phyloP scores from a whole-genome alignment of 2,888 invertebrate species.

The Heliconius ismenius region DNA sequence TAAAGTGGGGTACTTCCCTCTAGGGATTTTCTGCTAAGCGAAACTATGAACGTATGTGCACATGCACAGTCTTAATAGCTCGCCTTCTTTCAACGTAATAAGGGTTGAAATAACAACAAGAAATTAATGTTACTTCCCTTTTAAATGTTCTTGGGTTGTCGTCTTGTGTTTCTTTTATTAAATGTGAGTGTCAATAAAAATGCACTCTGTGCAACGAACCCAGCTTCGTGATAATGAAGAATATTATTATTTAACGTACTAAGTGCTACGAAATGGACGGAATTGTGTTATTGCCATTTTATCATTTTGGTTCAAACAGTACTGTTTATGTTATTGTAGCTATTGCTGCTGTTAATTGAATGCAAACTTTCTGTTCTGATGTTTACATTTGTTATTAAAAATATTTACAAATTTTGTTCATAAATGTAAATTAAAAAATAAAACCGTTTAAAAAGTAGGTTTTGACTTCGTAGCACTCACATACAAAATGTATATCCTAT shows the following conservation, averaged over 20 bases:
- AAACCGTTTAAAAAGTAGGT: too few relatives aligned
- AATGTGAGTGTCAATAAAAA: slow-evolving; percentile 20
- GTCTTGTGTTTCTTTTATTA: slow-evolving; percentile 21
- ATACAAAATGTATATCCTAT: too few relatives aligned
- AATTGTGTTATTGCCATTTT: not conserved
- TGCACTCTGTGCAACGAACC: slow-evolving; percentile 18
- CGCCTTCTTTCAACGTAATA: slow-evolving; percentile 32
- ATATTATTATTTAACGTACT: slow-evolving; percentile 14
- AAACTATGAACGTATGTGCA: slow-evolving; percentile 35
- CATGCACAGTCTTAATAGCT: slow-evolving; percentile 41
- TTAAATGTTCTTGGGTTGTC: slow-evolving; percentile 23
- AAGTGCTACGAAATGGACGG: not conserved
- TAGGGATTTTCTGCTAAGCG: slow-evolving; percentile 41
- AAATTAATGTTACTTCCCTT: slow-evolving; percentile 9
- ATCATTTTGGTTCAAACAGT: not conserved
- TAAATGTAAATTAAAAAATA: too few relatives aligned
- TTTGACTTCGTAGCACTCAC: not conserved
- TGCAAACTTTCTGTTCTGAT: not conserved
- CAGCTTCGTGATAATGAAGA: slow-evolving; percentile 7
- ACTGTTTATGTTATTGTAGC: not conserved
- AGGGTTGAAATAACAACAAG: slow-evolving; percentile 21
- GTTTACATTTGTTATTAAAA: not conserved
- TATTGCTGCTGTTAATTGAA: not conserved
- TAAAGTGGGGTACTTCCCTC: slow-evolving; percentile 44
- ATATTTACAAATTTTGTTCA: not conserved